Evolutionary conservation across 2,797 vertebrate genomes (phyloP), one percentile per base, ranked within the genome.

Genomic region (Acridotheres tristis): DNA sequence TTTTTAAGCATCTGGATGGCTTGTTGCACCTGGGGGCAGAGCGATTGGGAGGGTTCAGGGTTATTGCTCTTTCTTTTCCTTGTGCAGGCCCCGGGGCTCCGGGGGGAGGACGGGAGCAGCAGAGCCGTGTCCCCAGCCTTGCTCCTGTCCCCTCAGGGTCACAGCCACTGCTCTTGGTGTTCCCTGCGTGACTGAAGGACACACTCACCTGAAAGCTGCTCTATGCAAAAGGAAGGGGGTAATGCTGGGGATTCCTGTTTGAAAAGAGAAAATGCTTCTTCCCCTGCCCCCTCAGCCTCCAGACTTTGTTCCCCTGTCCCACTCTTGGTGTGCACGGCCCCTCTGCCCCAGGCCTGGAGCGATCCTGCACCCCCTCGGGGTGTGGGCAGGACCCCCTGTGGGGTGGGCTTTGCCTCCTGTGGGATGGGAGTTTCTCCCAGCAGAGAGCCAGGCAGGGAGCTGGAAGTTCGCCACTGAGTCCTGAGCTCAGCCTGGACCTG

Each of bases 181-280:
- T 59, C 48, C 77, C 73, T 57, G 78, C 51, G 71, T 90, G 85
- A 88, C 66, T 32, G 87, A 93, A 94, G 86, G 88, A 76, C 45
- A 8, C 1, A 0, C 45, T 94, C 13, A 21, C 87, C 73, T 72
- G 80, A 79, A 66, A 59, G 92, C 78, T 94, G 82, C 89, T 93
- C 94, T 97, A 93, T 96, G 96, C 96, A 96, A 94, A 85, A 75
- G 62, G 84, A 74, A 72, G 71, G 89, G 77, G 77, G 36, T 59
- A 68, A 30, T 1, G 1, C 3, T 45, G 67, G 79, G 88, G 19
- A 26, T 79, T 92, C 69, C 77, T 47, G 53, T 88, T 63, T 78
- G 85, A 93, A 88, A 92, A 92, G 69, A 75, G 68, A 88, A 84
- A 79, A 88, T 14, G 91, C 63, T 97, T 88, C 63, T 93, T 89